Evolutionary conservation across 1,140 invertebrate genomes (phyloP).

Genomic region (Geopemphigus sp.): DNA sequence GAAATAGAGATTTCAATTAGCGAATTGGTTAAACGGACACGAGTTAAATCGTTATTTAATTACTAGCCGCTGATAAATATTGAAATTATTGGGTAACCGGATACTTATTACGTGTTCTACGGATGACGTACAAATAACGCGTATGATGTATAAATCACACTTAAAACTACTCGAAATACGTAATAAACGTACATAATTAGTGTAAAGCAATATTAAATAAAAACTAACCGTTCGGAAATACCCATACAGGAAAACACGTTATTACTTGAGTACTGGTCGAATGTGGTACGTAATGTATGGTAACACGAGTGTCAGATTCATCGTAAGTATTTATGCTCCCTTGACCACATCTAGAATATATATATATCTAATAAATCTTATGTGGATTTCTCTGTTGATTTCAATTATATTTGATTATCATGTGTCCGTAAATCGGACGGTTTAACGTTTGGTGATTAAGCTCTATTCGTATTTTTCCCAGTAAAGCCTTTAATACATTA

Average conservation of each 20-base stretch:
- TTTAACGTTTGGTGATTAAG: conserved; percentile 69
- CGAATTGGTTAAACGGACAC: no score
- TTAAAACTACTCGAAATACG: no score
- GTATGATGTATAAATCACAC: no score
- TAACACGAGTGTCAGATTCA: conserved; percentile 51
- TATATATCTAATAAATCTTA: conserved; percentile 54
- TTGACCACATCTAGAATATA: conserved; percentile 52
- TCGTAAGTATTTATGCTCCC: conserved; percentile 42
- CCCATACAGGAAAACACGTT: conserved; percentile 58
- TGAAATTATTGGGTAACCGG: no score
- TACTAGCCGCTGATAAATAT: no score
- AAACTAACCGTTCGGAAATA: conserved; percentile 51
- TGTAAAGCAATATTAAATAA: background rate
- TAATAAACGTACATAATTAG: no score
- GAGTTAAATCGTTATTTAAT: no score
- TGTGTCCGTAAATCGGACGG: conserved; percentile 97
- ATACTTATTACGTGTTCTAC: no score
- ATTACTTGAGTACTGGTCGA: conserved; percentile 62
- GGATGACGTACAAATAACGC: no score
- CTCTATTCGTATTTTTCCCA: conserved; percentile 53
- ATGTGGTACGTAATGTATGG: conserved; percentile 43
- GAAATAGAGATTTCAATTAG: no score
- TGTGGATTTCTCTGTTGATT: conserved; percentile 71
- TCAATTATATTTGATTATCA: conserved; percentile 95
- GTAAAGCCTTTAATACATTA: conserved; percentile 59